Evolutionary conservation across 1,140 invertebrate genomes (phyloP), one percentile per base, ranked within the genome.

Genomic region (Sarcophaga bullata): DNA sequence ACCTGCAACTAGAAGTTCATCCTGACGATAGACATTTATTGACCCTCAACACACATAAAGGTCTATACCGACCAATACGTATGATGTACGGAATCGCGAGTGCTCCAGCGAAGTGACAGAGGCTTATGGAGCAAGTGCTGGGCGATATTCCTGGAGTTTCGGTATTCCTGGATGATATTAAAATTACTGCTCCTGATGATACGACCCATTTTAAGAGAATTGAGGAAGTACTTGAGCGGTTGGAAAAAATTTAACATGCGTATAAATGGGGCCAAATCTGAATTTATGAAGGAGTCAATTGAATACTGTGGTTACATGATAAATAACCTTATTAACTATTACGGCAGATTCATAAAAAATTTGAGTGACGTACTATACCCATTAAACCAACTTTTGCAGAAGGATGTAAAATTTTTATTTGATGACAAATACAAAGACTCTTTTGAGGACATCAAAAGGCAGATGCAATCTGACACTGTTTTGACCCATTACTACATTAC

Each of bases 401-500:
- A 86, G 48, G 76, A 84, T 3, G 19, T 72, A 19, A 81, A 81
- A 81, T 88, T 82, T n/a, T 47, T 54, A 8, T 90, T 86, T 86
- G 72, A 80, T 37, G 73, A 83, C 47, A 54, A 85, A 48, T 86
- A 86, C 68, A 37, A 84, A 37, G 75, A 83, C 13, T 84, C 87
- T 3, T 89, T 90, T 68, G n/a, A 62, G 37, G 80, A 50, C 37
- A 86, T 88, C 52, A 88, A 89, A 85, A 68, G 83, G 46, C 76
- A 52, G 62, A 81, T 90, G n/a, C 78, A 86, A 82, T 87, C 86
- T 0, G 84, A 86, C 37, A 81, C 84, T 10, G 84, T 89, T 8
- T 83, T 92, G 8, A 85, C 85, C n/a, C 91, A 91, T 81, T 91
- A 86, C 82, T 85, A 91, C 72, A 87, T n/a, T 88, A n/a, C 84